Percentiles rank a stretch among this genome's conserved stretches.
Conservation (phyloP, 2,797 vertebrate genomes). For the Argentina silus region DNA sequence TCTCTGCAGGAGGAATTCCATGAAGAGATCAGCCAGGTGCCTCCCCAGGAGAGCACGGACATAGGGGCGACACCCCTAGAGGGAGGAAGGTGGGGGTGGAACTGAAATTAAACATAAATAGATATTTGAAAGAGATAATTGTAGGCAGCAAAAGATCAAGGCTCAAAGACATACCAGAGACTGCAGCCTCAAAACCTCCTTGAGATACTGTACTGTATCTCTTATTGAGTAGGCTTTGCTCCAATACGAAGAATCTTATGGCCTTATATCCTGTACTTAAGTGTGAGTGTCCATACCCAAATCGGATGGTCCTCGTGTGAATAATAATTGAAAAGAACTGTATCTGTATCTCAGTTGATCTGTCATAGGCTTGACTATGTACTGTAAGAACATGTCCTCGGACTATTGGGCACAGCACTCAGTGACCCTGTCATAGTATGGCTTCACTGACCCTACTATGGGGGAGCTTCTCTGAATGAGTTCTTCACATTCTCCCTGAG, state of each 20-base stretch:
- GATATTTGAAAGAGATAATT: conserved; percentile 12
- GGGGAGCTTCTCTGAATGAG: background rate
- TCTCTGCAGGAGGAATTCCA: conserved; percentile 76
- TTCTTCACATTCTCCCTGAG: conserved; percentile 7
- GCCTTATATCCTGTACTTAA: background rate
- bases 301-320: no score
- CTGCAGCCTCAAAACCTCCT: background rate
- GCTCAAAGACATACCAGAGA: background rate
- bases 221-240: background rate
- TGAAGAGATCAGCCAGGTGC: conserved; percentile 49
- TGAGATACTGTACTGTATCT: background rate
- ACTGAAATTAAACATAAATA: conserved; percentile 37
- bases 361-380: no score
- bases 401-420: background rate
- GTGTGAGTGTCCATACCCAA: background rate
- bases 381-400: background rate
- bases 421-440: background rate
- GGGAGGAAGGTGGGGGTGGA: conserved; percentile 36
- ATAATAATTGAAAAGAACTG: no score
- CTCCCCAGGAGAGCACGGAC: conserved; percentile 38
- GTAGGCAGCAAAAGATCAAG: conserved; percentile 26
- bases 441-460: background rate
- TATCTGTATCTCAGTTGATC: no score
- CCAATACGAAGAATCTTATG: background rate
- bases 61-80: conserved; percentile 42